Evolutionary conservation across 2,113 vertebrate genomes (phyloP).

Genomic region (Agapornis roseicollis): DNA sequence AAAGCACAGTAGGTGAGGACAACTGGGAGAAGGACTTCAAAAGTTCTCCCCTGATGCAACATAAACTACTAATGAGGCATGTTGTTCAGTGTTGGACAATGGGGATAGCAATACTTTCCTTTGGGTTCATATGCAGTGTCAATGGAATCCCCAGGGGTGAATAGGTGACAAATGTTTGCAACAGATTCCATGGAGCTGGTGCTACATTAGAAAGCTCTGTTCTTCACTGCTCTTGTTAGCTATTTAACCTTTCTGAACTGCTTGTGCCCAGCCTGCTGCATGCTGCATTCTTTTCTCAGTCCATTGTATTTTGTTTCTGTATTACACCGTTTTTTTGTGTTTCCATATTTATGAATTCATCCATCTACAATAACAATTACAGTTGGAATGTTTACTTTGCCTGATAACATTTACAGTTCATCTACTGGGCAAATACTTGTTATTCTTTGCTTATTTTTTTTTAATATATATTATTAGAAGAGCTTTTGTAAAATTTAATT

Average conservation of each 20-base stretch:
- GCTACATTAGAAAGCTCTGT: neutral
- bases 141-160: neutral
- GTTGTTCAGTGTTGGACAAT: neutral
- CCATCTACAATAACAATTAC: slow-evolving; percentile 69
- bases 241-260: slow-evolving; percentile 43
- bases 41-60: neutral
- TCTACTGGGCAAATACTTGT: slow-evolving; percentile 66
- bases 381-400: slow-evolving; percentile 71
- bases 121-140: neutral
- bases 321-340: slow-evolving; percentile 55
- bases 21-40: neutral
- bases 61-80: neutral
- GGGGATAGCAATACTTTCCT: neutral
- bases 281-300: slow-evolving; percentile 55
- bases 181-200: neutral
- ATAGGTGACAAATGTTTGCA: neutral
- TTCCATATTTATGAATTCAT: slow-evolving; percentile 69
- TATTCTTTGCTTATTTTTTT: slow-evolving; percentile 65
- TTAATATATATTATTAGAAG: slow-evolving; percentile 49
- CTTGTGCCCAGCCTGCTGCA: slow-evolving; percentile 32
- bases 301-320: slow-evolving; percentile 46
- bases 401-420: slow-evolving; percentile 71
- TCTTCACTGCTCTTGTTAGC: slow-evolving; percentile 17
- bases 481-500: slow-evolving; percentile 55
- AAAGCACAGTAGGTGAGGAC: neutral